Conservation (phyloP, 2,113 vertebrate species). For the Ranitomeya variabilis region DNA sequence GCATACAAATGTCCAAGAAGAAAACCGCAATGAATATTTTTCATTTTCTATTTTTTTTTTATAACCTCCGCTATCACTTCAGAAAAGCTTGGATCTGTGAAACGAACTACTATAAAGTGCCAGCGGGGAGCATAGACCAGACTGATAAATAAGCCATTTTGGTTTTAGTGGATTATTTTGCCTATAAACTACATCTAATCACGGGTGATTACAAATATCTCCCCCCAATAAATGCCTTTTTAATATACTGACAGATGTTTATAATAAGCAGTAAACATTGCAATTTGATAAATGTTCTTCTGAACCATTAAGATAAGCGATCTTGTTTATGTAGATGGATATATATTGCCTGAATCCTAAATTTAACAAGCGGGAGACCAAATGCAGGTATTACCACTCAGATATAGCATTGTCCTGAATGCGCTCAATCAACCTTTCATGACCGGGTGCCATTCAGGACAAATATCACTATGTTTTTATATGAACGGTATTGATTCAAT, state of each 20-base stretch:
- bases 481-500: neutral
- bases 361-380: neutral
- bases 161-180: constrained; percentile 44
- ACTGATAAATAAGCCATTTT: constrained; percentile 47
- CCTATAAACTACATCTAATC: constrained; percentile 46
- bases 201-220: constrained; percentile 49
- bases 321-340: constrained; percentile 22
- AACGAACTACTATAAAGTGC: constrained; percentile 44
- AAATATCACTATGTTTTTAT: neutral
- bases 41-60: constrained; percentile 38
- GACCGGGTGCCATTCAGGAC: neutral
- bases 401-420: neutral
- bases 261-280: constrained; percentile 47
- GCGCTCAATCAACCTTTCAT: neutral
- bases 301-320: constrained; percentile 15
- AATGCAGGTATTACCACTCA: neutral
- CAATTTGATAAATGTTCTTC: constrained; percentile 21
- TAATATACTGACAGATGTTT: constrained; percentile 56
- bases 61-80: constrained; percentile 45
- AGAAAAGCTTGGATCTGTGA: constrained; percentile 36
- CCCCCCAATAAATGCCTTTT: constrained; percentile 50
- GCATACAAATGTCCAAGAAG: constrained; percentile 53
- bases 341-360: constrained; percentile 15
- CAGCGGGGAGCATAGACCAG: constrained; percentile 32
- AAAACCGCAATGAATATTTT: constrained; percentile 47